Conservation (phyloP, 2,797 vertebrate genomes). For the Brotula barbata region DNA sequence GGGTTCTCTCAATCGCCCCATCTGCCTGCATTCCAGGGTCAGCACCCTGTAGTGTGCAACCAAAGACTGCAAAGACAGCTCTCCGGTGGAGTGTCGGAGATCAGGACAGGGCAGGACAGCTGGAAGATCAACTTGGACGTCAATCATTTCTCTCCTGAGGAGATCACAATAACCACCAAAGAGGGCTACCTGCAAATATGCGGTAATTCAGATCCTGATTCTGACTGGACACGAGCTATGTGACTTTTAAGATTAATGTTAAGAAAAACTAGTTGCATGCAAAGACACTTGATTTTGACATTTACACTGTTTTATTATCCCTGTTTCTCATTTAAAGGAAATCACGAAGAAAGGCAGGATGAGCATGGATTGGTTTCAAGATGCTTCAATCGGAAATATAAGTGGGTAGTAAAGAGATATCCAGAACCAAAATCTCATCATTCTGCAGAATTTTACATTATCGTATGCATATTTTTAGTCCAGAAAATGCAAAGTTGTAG, state of each 20-base stretch:
- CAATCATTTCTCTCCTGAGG: conserved; percentile 75
- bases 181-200: conserved; percentile 76
- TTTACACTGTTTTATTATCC: neutral
- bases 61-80: conserved; percentile 36
- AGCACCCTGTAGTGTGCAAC: neutral
- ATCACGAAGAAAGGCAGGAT: conserved; percentile 74
- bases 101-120: conserved; percentile 60
- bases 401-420: conserved; percentile 55
- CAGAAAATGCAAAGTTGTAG: no score
- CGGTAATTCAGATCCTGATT: conserved; percentile 54
- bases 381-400: conserved; percentile 78
- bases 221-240: neutral
- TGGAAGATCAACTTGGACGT: conserved; percentile 78
- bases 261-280: no score
- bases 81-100: conserved; percentile 67
- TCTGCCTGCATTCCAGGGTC: conserved; percentile 48
- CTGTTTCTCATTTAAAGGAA: conserved; percentile 59
- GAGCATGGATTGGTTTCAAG: conserved; percentile 71
- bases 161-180: conserved; percentile 74
- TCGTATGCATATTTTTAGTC: neutral
- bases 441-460: neutral
- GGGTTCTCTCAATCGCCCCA: conserved; percentile 52
- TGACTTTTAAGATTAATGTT: no score
- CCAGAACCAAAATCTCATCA: neutral
- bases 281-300: neutral